Percentiles rank a stretch among this genome's conserved stretches.
Evolutionary conservation across 2,797 vertebrate species (phyloP).

Genomic region (Sebastes ruberrimus): DNA sequence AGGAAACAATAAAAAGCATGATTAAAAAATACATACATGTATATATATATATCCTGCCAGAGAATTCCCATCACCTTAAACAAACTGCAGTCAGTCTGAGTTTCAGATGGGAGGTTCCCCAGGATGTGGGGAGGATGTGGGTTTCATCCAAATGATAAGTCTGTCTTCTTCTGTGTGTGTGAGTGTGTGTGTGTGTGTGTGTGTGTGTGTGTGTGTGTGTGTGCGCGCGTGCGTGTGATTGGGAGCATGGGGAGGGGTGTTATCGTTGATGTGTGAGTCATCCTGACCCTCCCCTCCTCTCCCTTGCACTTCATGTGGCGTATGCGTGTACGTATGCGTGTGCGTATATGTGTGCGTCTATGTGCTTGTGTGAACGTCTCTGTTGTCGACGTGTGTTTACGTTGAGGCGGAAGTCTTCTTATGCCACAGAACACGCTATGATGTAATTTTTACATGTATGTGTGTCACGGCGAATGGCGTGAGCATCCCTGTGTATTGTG

Average conservation of each 20-base stretch:
- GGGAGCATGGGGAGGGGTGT: constrained; percentile 55
- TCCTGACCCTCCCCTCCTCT: constrained; percentile 65
- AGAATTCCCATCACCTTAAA: constrained; percentile 53
- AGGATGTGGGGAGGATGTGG: constrained; percentile 73
- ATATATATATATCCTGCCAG: not conserved
- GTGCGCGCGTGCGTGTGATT: constrained; percentile 27
- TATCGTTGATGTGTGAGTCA: constrained; percentile 78
- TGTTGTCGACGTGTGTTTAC: not conserved
- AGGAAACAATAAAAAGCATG: not conserved
- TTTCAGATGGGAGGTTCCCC: constrained; percentile 70
- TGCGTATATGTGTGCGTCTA: not conserved
- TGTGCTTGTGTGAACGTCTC: not conserved
- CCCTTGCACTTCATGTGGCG: constrained; percentile 42
- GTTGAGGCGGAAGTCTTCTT: constrained; percentile 1
- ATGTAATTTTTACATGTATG: constrained; percentile 16
- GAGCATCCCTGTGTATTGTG: constrained; percentile 22
- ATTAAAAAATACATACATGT: too few relatives aligned
- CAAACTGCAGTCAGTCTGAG: constrained; percentile 52
- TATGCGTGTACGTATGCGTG: not conserved
- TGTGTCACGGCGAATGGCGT: not conserved
- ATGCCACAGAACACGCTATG: not conserved
- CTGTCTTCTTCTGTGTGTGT: constrained; percentile 33
- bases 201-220: constrained; percentile 20
- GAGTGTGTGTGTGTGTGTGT: constrained; percentile 4
- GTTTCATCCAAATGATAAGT: constrained; percentile 72